Conservation (phyloP, 2,113 vertebrate species). For the Naja naja region DNA sequence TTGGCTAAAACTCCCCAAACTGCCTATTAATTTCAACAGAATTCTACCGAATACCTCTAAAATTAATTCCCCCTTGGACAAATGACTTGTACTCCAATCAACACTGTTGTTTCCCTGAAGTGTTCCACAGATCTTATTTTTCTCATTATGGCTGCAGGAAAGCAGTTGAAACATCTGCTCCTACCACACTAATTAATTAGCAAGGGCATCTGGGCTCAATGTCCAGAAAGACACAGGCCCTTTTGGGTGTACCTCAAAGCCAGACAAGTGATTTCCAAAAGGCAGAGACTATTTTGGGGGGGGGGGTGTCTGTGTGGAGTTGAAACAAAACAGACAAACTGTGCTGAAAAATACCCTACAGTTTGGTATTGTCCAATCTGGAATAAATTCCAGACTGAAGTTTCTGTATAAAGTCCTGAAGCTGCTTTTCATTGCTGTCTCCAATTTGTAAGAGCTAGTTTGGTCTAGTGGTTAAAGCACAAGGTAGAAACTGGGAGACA, state of each 20-base stretch:
- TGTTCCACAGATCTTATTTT: constrained; percentile 38
- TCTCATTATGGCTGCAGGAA: constrained; percentile 55
- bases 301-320: not conserved
- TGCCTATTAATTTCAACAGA: not conserved
- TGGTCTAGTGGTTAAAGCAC: not conserved
- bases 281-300: not conserved
- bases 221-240: constrained; percentile 30
- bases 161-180: constrained; percentile 48
- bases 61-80: not conserved
- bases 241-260: constrained; percentile 23
- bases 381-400: not conserved
- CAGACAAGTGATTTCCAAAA: constrained; percentile 29
- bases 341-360: not conserved
- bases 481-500: not conserved
- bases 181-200: constrained; percentile 47
- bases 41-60: not conserved
- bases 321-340: not conserved
- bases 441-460: fast-evolving
- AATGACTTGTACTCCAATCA: not conserved
- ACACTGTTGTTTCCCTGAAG: constrained; percentile 12
- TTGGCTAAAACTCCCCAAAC: not conserved
- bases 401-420: not conserved
- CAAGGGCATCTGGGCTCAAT: constrained; percentile 28
- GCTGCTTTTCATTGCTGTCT: not conserved
- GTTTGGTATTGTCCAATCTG: not conserved